Evolutionary conservation across 2,113 vertebrate genomes (phyloP).

Genomic region (Mobula birostris): DNA sequence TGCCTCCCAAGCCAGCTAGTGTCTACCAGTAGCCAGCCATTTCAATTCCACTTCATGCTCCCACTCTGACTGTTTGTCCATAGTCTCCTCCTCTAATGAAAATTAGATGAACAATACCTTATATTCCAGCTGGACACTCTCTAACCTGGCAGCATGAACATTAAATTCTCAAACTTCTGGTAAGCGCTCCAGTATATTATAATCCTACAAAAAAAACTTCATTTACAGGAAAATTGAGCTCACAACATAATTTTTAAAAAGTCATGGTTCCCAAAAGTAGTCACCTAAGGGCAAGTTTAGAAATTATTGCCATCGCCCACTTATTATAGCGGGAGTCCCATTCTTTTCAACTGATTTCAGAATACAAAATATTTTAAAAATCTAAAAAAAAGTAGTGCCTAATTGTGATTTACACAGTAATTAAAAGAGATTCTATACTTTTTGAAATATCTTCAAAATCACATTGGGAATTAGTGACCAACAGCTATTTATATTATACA

Average conservation of each 20-base stretch:
- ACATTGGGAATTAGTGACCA: not conserved
- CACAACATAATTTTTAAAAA: not conserved
- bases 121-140: too few relatives aligned
- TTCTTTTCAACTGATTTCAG: not conserved
- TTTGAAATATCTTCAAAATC: not conserved
- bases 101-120: too few relatives aligned
- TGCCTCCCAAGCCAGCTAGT: too few relatives aligned
- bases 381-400: not conserved
- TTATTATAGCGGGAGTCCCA: not conserved
- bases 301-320: not conserved
- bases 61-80: too few relatives aligned
- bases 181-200: too few relatives aligned
- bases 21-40: too few relatives aligned
- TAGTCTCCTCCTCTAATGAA: too few relatives aligned
- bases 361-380: not conserved
- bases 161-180: too few relatives aligned
- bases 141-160: too few relatives aligned
- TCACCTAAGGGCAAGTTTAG: not conserved
- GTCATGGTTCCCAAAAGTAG: not conserved
- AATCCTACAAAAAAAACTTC: not conserved
- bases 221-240: not conserved
- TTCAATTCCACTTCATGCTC: too few relatives aligned
- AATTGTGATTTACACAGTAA: not conserved
- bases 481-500: not conserved
- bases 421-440: not conserved